phyloP scores from a whole-genome alignment of 2,888 invertebrate genomes.

The Crioceris asparagi region DNA sequence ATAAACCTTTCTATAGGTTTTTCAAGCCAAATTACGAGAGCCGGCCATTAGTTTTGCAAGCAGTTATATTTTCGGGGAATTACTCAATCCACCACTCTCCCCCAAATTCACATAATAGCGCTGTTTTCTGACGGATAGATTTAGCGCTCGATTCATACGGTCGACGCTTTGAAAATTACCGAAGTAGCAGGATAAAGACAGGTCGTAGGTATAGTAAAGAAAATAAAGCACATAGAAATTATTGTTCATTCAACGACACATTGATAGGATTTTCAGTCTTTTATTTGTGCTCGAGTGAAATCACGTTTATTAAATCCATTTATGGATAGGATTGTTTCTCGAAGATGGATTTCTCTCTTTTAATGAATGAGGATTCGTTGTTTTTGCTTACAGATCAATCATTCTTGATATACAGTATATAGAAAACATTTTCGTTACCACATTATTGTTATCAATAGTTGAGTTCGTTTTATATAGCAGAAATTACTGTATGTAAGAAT shows the following conservation, averaged over 20 bases:
- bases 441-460: too few species aligned
- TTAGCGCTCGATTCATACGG: slow-evolving; percentile 29
- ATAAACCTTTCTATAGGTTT: too few species aligned
- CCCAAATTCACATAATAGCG: slow-evolving; percentile 29
- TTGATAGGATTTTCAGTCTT: slow-evolving; percentile 21
- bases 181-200: slow-evolving; percentile 29
- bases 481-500: too few species aligned
- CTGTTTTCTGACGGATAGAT: slow-evolving; percentile 31
- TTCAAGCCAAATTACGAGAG: too few species aligned
- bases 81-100: slow-evolving; percentile 16
- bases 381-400: too few species aligned
- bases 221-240: slow-evolving; percentile 25
- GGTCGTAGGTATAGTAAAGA: slow-evolving; percentile 21
- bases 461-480: too few species aligned
- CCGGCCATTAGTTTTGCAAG: too few species aligned
- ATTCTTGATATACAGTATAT: too few species aligned
- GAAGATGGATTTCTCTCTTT: too few species aligned
- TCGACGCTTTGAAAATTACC: slow-evolving; percentile 31
- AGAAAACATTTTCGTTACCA: too few species aligned
- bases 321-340: slow-evolving; percentile 14
- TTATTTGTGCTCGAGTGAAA: slow-evolving; percentile 11
- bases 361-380: too few species aligned
- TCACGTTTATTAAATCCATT: slow-evolving; percentile 17
- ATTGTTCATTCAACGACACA: slow-evolving; percentile 23
- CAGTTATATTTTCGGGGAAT: too few species aligned